Conservation (phyloP, 2,888 invertebrate genomes). For the Cosmia trapezina region DNA sequence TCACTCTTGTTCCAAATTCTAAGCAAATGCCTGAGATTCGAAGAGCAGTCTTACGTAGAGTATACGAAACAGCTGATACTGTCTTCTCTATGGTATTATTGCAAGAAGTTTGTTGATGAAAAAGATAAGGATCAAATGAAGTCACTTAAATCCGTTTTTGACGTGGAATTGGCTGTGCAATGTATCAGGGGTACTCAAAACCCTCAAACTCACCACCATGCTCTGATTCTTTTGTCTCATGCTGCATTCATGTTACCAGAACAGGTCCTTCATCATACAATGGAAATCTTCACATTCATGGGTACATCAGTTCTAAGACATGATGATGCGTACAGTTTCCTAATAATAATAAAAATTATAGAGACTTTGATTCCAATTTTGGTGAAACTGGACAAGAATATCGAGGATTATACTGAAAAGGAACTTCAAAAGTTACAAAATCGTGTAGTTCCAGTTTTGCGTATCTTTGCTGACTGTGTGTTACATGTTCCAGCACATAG, state of each 20-base stretch:
- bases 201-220: constrained; percentile 98
- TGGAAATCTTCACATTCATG: constrained; percentile 99
- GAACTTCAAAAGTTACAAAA: constrained; percentile 83
- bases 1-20: constrained; percentile 94
- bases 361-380: constrained; percentile 97
- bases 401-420: constrained; percentile 80
- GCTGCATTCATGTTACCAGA: constrained; percentile 95
- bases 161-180: constrained; percentile 95
- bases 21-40: constrained; percentile 94
- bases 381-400: constrained; percentile 86
- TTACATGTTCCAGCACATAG: constrained; percentile 98
- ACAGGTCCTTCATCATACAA: constrained; percentile 97
- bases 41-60: constrained; percentile 95
- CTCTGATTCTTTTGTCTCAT: constrained; percentile 95
- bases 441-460: constrained; percentile 92
- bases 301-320: constrained; percentile 97
- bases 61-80: constrained; percentile 97
- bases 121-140: constrained; percentile 83
- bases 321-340: constrained; percentile 98
- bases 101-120: constrained; percentile 89
- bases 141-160: constrained; percentile 88
- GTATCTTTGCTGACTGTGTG: constrained; percentile 97
- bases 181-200: constrained; percentile 97
- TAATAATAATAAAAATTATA: constrained; percentile 97
- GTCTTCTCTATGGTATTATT: constrained; percentile 93